Conservation (phyloP, 2,888 invertebrate species). For the Ctenicera cuprea region DNA sequence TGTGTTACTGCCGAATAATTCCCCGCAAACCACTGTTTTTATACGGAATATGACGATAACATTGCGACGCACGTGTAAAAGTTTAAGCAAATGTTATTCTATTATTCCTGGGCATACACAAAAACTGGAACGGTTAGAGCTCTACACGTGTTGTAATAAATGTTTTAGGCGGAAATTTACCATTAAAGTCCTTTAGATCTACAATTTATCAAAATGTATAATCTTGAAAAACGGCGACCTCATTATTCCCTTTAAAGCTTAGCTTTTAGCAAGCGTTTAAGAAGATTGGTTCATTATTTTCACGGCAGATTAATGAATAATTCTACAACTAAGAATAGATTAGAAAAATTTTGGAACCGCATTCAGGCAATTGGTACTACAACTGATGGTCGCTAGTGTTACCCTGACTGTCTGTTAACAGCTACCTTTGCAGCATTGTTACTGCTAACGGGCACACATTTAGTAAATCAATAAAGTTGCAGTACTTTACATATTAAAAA, state of each 20-base stretch:
- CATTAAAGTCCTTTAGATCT: slow-evolving; percentile 4
- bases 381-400: too few species aligned
- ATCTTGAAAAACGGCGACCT: slow-evolving; percentile 16
- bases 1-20: background rate
- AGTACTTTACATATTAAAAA: too few species aligned
- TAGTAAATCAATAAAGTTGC: too few species aligned
- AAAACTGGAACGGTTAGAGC: background rate
- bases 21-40: background rate
- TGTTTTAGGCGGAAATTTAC: slow-evolving; percentile 1
- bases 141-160: slow-evolving; percentile 19
- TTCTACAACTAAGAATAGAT: background rate
- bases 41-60: background rate
- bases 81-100: slow-evolving; percentile 17
- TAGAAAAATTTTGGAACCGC: background rate
- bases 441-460: too few species aligned
- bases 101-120: background rate
- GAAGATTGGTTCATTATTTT: slow-evolving; percentile 1
- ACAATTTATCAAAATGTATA: slow-evolving; percentile 14
- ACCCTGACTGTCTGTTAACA: too few species aligned
- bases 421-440: too few species aligned
- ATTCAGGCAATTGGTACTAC: too few species aligned
- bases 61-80: background rate
- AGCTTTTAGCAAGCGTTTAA: background rate
- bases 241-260: slow-evolving; percentile 13
- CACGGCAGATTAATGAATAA: background rate